Evolutionary conservation across 2,113 vertebrate species (phyloP).

Genomic region (Procavia capensis): DNA sequence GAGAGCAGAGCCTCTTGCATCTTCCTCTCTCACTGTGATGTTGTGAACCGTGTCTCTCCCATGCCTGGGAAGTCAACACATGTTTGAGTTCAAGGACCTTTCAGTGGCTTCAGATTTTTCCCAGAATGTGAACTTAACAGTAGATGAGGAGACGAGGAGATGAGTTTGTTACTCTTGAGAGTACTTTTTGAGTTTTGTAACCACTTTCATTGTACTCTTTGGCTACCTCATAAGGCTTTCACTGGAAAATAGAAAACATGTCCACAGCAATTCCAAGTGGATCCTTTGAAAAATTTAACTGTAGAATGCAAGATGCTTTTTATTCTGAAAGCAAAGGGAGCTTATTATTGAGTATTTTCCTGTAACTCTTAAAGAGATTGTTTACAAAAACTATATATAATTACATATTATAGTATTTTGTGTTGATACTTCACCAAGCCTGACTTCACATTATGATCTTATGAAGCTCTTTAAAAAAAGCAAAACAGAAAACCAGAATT

Average conservation of each 20-base stretch:
- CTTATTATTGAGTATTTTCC: neutral
- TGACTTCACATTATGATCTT: constrained; percentile 11
- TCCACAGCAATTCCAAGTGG: neutral
- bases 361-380: neutral
- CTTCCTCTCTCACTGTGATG: neutral
- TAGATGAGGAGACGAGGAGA: neutral
- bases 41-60: neutral
- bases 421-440: neutral
- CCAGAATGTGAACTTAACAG: neutral
- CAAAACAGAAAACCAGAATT: neutral
- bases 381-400: neutral
- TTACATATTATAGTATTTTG: neutral
- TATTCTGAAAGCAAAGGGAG: neutral
- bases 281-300: neutral
- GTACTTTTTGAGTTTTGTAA: neutral
- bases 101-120: neutral
- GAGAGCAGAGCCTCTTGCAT: neutral
- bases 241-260: neutral
- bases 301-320: neutral
- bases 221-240: neutral
- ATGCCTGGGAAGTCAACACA: too few relatives aligned
- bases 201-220: neutral
- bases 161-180: neutral
- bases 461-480: neutral
- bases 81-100: neutral